Evolutionary conservation across 2,797 vertebrate genomes (phyloP).

Genomic region (Protosalanx chinensis): DNA sequence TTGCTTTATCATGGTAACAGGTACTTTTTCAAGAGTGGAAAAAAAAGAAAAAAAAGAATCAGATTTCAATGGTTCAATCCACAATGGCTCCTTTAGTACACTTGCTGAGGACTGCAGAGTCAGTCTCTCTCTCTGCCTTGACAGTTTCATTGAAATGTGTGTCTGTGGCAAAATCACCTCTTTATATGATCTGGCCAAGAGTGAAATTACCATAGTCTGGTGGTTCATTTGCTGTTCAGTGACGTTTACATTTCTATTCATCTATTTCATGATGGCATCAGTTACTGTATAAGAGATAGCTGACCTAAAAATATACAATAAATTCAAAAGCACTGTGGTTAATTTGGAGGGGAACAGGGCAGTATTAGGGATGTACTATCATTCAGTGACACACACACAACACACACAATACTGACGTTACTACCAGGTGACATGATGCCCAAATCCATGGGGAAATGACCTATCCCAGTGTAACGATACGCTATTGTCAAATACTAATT

Average conservation of each 20-base stretch:
- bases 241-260: too few species aligned
- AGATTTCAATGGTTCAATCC: constrained; percentile 49
- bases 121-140: neutral
- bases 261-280: neutral
- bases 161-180: neutral
- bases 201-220: constrained; percentile 24
- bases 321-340: neutral
- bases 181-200: neutral
- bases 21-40: constrained; percentile 20
- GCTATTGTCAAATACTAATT: too few species aligned
- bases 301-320: neutral
- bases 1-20: constrained; percentile 8
- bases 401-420: too few species aligned
- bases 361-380: too few species aligned
- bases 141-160: constrained; percentile 9
- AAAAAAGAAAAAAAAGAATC: constrained; percentile 44
- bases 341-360: too few species aligned
- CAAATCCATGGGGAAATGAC: too few species aligned
- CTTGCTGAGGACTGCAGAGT: constrained; percentile 22
- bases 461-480: too few species aligned
- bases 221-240: neutral
- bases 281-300: too few species aligned
- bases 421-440: too few species aligned
- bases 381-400: too few species aligned
- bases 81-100: constrained; percentile 61